Conservation (phyloP, 1,140 invertebrate genomes). For the Drosophila orena region DNA sequence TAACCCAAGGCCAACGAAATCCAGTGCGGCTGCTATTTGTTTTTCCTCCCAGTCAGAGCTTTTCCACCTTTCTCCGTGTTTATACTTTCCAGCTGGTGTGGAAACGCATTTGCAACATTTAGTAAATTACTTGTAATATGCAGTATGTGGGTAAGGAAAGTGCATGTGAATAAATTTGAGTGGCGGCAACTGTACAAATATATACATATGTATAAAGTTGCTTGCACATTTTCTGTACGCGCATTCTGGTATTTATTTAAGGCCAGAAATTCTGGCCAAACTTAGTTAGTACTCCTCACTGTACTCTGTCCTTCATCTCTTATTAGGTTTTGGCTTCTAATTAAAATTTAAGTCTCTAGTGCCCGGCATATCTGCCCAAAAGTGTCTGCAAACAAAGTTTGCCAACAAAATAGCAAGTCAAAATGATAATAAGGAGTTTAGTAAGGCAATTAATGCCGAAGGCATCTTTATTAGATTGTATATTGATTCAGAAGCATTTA, state of each 20-base stretch:
- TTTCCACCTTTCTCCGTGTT: background rate
- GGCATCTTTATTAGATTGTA: background rate
- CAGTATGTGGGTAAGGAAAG: constrained; percentile 37
- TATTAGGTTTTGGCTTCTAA: constrained; percentile 18
- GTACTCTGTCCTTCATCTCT: constrained; percentile 11
- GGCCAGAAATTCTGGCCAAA: constrained; percentile 4
- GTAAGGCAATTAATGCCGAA: background rate
- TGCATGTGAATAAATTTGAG: constrained; percentile 36
- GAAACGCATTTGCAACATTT: constrained; percentile 21
- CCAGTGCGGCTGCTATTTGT: background rate
- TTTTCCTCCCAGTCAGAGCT: constrained; percentile 1
- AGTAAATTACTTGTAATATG: constrained; percentile 41
- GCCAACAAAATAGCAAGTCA: background rate
- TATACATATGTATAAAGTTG: background rate
- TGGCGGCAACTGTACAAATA: constrained; percentile 5
- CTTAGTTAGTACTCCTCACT: constrained; percentile 15
- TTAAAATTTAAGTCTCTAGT: constrained; percentile 9
- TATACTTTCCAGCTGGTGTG: constrained; percentile 4
- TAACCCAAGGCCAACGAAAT: constrained; percentile 52
- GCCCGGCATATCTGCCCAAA: constrained; percentile 1
- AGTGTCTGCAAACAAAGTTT: constrained; percentile 8
- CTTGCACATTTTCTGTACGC: constrained; percentile 10
- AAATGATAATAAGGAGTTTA: background rate
- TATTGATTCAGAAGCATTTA: background rate
- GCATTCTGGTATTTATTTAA: constrained; percentile 19